Percentiles rank a stretch among this genome's conserved stretches.
Evolutionary conservation across 2,113 vertebrate species (phyloP).

Genomic region (Pseudolaguvia tuberculata): DNA sequence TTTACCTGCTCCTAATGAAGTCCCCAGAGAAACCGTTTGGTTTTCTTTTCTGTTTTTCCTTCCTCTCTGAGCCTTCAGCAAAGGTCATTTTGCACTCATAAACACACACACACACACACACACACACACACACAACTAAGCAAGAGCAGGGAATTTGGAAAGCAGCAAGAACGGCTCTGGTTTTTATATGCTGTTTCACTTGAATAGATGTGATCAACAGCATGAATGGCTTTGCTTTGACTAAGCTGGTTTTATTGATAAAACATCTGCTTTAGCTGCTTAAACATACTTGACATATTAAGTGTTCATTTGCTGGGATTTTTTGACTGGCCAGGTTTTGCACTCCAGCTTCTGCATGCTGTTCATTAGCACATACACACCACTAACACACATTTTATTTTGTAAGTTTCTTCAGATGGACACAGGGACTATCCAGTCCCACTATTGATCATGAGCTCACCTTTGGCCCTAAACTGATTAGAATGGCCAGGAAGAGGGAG

Average conservation of each 20-base stretch:
- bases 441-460: conserved; percentile 50
- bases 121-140: conserved; percentile 41
- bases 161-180: conserved; percentile 26
- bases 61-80: conserved; percentile 42
- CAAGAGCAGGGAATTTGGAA: conserved; percentile 38
- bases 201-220: conserved; percentile 20
- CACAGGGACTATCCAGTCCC: conserved; percentile 36
- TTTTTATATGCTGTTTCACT: conserved; percentile 11
- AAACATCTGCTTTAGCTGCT: conserved; percentile 22
- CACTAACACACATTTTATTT: conserved; percentile 6
- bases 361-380: neutral
- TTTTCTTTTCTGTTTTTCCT: conserved; percentile 39
- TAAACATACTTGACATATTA: conserved; percentile 26
- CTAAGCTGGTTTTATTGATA: conserved; percentile 33
- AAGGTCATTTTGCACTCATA: conserved; percentile 52
- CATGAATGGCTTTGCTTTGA: conserved; percentile 32
- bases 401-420: conserved; percentile 9
- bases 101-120: conserved; percentile 5
- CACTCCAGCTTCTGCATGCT: neutral
- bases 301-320: conserved; percentile 20
- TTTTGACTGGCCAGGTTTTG: neutral
- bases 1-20: conserved; percentile 51
- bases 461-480: conserved; percentile 46
- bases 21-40: conserved; percentile 45
- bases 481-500: conserved; percentile 47